Evolutionary conservation across 2,113 vertebrate genomes (phyloP), one percentile per base, ranked within the genome.

Genomic region (Rhinopomastus cyanomelas): DNA sequence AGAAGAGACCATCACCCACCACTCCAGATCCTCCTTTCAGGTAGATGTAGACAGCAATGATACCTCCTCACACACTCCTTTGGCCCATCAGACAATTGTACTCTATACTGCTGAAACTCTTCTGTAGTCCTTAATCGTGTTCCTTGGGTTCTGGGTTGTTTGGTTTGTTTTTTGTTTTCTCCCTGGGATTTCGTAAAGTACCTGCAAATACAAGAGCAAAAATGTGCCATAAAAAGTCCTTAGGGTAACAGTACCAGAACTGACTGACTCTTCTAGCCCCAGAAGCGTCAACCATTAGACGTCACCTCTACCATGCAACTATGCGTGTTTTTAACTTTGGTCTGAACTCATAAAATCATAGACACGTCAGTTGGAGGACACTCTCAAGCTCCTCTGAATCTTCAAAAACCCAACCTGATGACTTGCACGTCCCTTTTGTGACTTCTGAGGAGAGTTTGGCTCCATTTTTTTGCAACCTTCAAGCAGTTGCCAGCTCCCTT

Each of bases 341-440:
- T 26, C 23, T 87, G n/a, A 85, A 87, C 76, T 81, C 23, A 56
- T 9, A 37, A 14, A 62, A 67, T 59, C 36, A 62, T 5, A 44
- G 34, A 78, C 89, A 29, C 62, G 21, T 36, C 64, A 13, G 3
- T 39, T 85, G 29, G 44, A 72, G 55, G 7, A 29, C 44, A 72
- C 16, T 56, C 34, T n/a, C 34, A 30, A 62, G 11, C 8, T 27
- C 23, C 26, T 55, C 59, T 80, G 67, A 69, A 77, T 12, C 32
- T 44, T 32, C 15, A 21, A 4, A 37, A 90, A 85, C 57, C 15
- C 22, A 69, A 13, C 25, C 12, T 53, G 32, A 69, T 32, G 23
- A 5, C 36, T 59, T 59, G 16, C n/a, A 62, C 0, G 0, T 32
- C 8, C 8, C 25, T 2, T 3, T 42, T 32, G 11, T 5, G 16